Evolutionary conservation across 2,797 vertebrate genomes (phyloP).

Genomic region (Muscicapa comitata): DNA sequence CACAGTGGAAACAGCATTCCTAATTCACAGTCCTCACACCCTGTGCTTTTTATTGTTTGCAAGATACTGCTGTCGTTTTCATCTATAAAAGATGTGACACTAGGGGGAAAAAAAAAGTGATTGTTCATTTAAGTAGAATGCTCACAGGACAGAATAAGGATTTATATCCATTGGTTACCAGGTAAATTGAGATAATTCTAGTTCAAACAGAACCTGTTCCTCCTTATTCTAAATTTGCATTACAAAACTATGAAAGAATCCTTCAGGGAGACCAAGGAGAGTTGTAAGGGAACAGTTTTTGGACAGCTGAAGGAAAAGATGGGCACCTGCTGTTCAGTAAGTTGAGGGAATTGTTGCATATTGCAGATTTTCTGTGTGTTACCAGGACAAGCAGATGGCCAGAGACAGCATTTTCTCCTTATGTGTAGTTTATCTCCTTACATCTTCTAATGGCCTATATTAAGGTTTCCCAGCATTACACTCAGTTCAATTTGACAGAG

Average conservation of each 20-base stretch:
- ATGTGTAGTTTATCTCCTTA: conserved; percentile 46
- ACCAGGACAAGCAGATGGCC: conserved; percentile 63
- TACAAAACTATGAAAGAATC: conserved; percentile 19
- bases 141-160: background rate
- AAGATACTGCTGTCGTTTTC: background rate
- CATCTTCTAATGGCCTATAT: conserved; percentile 29
- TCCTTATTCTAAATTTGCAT: conserved; percentile 32
- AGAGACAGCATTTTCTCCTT: conserved; percentile 44
- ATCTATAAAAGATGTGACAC: background rate
- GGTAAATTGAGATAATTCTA: conserved; percentile 13
- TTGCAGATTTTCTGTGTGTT: conserved; percentile 37
- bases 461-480: conserved; percentile 18
- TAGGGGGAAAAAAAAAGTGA: background rate
- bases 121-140: conserved; percentile 9
- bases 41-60: background rate
- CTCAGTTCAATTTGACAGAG: conserved; percentile 20
- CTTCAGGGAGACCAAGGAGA: background rate
- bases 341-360: conserved; percentile 56
- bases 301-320: conserved; percentile 61
- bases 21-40: background rate
- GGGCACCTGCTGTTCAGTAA: conserved; percentile 63
- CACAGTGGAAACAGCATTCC: background rate
- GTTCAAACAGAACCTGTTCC: conserved; percentile 22
- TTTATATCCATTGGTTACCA: background rate
- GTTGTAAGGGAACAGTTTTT: conserved; percentile 30